Base-by-base conservation (phyloP, 2,888 invertebrate genomes). In the Trachelus troglodyta region DNA sequence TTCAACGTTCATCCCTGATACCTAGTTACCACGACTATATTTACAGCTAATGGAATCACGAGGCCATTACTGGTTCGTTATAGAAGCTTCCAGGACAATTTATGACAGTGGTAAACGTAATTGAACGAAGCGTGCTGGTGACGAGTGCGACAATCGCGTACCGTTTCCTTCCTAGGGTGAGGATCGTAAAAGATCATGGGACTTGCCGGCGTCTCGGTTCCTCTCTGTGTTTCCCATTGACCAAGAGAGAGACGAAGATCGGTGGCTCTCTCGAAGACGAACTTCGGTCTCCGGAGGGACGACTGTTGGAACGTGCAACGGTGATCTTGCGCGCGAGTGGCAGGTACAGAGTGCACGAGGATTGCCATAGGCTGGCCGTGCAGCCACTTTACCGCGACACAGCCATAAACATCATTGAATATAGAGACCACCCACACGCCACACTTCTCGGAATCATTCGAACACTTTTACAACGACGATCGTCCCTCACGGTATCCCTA, bases 391-490 rank as follows among this genome's bases (percentile, higher is more conserved):
- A 86, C 87, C 86, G 87, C 86, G 83, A 88, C 86, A 86, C 84
- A 84, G 87, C 85, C 87, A 89, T 89, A 89, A 89, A 89, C 87
- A 87, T 89, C 86, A 86, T 85, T 86, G 87, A 86, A 85, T 74
- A 74, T 85, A 85, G 86, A 85, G 89, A 89, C 89, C 89, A 89
- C 89, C 89, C 89, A 89, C 89, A 15, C 71, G 71, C 71, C 82
- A 84, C 83, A 83, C 84, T 85, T 84, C 87, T 85, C 79, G 81
- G 83, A 87, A 86, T 83, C 84, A 84, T 80, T 83, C 82, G 81
- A 74, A 11, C 9, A 31, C 33, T 71, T 71, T 71, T 71, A 71
- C 71, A 34, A 34, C 6, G 31, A 71, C 71, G 71, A 31, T 12
- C 71, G 12, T 71, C 71, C 71, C n/a, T 71, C 71, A 31, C 71